phyloP scores from a whole-genome alignment of 2,888 invertebrate species.

The Zaprionus obscuricornis region DNA sequence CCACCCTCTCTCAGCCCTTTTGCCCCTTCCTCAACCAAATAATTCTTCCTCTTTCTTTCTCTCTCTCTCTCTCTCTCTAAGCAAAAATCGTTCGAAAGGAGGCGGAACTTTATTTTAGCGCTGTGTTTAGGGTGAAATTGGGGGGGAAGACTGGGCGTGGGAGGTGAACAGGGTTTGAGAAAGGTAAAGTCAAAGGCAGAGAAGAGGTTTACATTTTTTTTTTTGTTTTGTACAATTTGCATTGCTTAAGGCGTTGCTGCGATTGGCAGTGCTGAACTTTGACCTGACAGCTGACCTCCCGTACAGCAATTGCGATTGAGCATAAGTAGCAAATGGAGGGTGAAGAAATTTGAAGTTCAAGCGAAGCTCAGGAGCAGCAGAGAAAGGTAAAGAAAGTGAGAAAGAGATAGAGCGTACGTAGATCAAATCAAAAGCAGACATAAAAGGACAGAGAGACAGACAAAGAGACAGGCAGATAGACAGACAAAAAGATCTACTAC shows the following conservation, averaged over 20 bases:
- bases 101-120: too few relatives aligned
- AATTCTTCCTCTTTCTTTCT: too few relatives aligned
- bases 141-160: neutral
- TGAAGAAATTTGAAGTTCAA: too few relatives aligned
- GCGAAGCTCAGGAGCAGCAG: too few relatives aligned
- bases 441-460: neutral
- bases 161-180: neutral
- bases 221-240: too few relatives aligned
- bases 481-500: too few relatives aligned
- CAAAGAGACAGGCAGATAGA: neutral
- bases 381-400: neutral
- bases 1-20: neutral
- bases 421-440: too few relatives aligned
- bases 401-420: neutral
- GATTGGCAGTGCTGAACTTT: conserved; percentile 54
- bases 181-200: conserved; percentile 28
- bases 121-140: conserved; percentile 11
- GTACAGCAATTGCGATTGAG: neutral
- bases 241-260: conserved; percentile 32
- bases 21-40: too few relatives aligned
- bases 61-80: neutral
- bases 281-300: conserved; percentile 48
- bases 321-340: conserved; percentile 2
- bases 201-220: too few relatives aligned
- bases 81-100: neutral